These are phyloP conservation scores for Limnothrissa miodon DNA, from an alignment of 2,113 vertebrate genomes.

Conservation along the genomic window DNA sequence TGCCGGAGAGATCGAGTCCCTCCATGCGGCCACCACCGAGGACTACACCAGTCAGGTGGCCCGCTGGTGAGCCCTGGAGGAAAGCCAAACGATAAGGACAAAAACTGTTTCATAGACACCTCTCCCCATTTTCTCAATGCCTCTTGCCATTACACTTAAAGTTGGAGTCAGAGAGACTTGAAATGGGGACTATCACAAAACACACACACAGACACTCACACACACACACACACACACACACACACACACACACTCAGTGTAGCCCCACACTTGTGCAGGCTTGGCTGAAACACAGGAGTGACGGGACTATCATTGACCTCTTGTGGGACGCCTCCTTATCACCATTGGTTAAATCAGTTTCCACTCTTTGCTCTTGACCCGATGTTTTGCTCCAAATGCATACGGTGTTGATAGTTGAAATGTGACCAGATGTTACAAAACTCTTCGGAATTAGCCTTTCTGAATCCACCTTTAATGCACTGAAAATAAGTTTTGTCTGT, in stretches of 20 bases:
- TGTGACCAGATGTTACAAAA: constrained; percentile 6
- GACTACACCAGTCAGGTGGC: constrained; percentile 96
- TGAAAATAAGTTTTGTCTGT: constrained; percentile 49
- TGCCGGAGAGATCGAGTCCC: constrained; percentile 48
- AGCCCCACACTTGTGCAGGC: background rate
- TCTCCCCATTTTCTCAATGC: background rate
- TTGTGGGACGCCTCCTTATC: background rate
- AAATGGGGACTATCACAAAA: background rate
- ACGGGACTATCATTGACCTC: background rate
- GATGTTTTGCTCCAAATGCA: background rate
- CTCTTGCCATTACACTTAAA: background rate
- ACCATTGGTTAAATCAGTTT: background rate
- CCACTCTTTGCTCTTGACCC: background rate
- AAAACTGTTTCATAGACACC: background rate
- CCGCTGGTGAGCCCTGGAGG: constrained; percentile 79
- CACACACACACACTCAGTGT: background rate
- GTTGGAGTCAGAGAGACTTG: constrained; percentile 3
- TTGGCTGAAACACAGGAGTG: background rate
- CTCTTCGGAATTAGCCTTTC: background rate
- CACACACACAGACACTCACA: background rate
- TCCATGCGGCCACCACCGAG: constrained; percentile 77
- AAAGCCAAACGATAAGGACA: background rate
- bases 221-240: background rate
- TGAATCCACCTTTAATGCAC: constrained; percentile 12
- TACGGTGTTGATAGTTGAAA: background rate